Evolutionary conservation across 2,113 vertebrate species (phyloP).

Genomic region (human (Homo sapiens)): DNA sequence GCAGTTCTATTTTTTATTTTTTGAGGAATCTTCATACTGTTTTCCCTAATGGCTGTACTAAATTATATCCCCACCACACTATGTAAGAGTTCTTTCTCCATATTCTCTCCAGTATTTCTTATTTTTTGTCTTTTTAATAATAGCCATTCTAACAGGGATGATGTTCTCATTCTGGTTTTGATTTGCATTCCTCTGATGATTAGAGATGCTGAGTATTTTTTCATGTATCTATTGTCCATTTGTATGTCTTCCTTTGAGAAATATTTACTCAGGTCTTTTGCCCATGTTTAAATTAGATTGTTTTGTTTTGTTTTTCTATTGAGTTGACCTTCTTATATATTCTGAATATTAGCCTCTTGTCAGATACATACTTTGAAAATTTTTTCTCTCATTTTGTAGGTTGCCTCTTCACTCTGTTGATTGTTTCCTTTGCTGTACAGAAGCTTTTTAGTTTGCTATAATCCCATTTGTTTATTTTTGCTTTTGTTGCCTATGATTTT

Average conservation of each 20-base stretch:
- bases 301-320: not conserved
- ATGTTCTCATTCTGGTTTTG: not conserved
- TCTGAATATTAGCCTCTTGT: not conserved
- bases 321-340: not conserved
- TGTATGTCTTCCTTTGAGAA: too few relatives aligned
- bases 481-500: not conserved
- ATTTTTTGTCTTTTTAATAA: not conserved
- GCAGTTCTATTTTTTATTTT: not conserved
- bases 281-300: not conserved
- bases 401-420: not conserved
- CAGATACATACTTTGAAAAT: not conserved
- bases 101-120: not conserved
- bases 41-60: not conserved
- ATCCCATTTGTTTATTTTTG: not conserved
- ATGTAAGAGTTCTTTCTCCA: not conserved
- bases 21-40: not conserved
- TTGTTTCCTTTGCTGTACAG: not conserved
- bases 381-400: not conserved
- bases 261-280: not conserved
- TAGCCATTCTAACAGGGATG: not conserved
- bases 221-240: too few relatives aligned
- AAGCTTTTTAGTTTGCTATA: not conserved
- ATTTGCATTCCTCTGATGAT: not conserved
- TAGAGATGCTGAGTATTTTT: too few relatives aligned
- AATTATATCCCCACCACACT: not conserved